Base-by-base conservation (phyloP, 2,888 invertebrate genomes). In the Standfussiana lucernea region DNA sequence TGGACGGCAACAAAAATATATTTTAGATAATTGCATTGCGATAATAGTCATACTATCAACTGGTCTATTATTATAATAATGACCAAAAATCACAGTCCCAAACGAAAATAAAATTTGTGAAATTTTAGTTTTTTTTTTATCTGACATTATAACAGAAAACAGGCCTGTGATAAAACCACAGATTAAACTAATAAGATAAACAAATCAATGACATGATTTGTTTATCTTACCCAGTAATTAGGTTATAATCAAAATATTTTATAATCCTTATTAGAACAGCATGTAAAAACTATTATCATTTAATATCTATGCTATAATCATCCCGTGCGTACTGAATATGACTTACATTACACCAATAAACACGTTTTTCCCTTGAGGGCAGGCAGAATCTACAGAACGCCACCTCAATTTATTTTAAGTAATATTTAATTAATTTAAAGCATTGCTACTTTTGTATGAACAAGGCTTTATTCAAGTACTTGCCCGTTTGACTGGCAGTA, bases 171-270 rank as follows among this genome's bases (percentile, higher is more conserved):
- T 78, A 73, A 80, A 47, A 69, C 21, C n/a, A 8, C 13, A 68
- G 83, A 80, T 80, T 56, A 83, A 50, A 83, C 7, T 78, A 45
- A 72, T 83, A n/a, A n/a, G n/a, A n/a, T n/a, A n/a, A n/a, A n/a
- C n/a, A n/a, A n/a, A n/a, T n/a, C n/a, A n/a, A n/a, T n/a, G n/a
- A n/a, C n/a, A n/a, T 65, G 68, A 81, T 81, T 83, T 66, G 28
- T 72, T 53, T 84, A 81, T 82, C 83, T n/a, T 50, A 18, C n/a
- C 18, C 1, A 64, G 64, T 64, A 37, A n/a, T 21, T 28, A 73
- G n/a, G 11, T 69, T 65, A 59, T 65, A 53, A 81, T 24, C 15
- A 50, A 13, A 66, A 45, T 61, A 4, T 64, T 65, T 42, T 2
- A 24, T 69, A 68, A 80, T 68, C 76, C 28, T 21, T 56, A 18